Base-by-base conservation (phyloP, 1,140 invertebrate genomes). In the Drosophila subobscura region DNA sequence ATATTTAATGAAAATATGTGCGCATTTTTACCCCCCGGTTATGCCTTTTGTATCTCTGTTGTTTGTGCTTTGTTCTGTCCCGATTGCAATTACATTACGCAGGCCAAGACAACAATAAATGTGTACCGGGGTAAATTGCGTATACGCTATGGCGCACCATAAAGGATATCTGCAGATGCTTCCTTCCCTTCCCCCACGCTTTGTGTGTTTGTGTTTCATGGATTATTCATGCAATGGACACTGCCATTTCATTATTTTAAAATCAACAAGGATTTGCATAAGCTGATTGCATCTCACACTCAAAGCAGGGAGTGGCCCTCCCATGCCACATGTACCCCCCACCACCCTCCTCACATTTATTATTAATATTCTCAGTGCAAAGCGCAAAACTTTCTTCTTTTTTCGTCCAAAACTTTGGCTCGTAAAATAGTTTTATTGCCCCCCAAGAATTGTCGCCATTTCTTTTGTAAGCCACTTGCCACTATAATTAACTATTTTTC, bases 1-100 rank as follows among this genome's bases (percentile, higher is more conserved):
- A 85, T 85, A 85, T 86, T 85, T 85, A 81, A 85, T 85, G 83
- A 86, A 85, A 86, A 81, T 86, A 86, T 85, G 81, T 77, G 80
- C 74, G 59, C 8, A 33, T 52, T 66, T 71, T 59, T 20, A 0
- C 16, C 41, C 50, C 47, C 59, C 41, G 60, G 59, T 54, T 42
- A 40, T 45, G 59, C 41, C 56, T 71, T 66, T 57, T 56, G 33
- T 37, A 8, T 33, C 8, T 37, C 7, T 20, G 29, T 8, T 33
- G 29, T 4, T 37, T 37, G 33, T 12, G 29, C 61, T 67, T 73
- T 61, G 64, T 42, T 33, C 8, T 10, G 64, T 80, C 44, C 70
- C 61, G 66, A 86, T 85, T 81, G 81, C 81, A 85, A 85, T 85
- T 85, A 85, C 81, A 88, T 85, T 85, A 85, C 59, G 58, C 59